Evolutionary conservation across 2,888 invertebrate genomes (phyloP), one percentile per base, ranked within the genome.

Genomic region (Tipula vernalis): DNA sequence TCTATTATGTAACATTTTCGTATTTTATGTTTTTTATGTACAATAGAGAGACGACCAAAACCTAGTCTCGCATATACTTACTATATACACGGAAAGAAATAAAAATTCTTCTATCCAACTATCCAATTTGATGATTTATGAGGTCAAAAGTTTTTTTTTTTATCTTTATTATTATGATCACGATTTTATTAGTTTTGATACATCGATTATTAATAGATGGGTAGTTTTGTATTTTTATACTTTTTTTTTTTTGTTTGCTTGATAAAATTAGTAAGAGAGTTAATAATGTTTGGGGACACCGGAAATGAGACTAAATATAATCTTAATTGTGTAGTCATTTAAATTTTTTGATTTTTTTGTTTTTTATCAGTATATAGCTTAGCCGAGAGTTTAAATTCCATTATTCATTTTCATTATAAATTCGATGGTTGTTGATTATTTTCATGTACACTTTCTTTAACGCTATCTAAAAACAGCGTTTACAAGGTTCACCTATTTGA

Each of bases 51-150:
- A 71, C 71, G 71, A 71, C 71, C 71, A 71, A 71, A 71, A 71
- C 28, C 71, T 5, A 28, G 28, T 28, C 71, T 71, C 6, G 13
- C 28, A 57, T 57, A 57, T n/a, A n/a, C n/a, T n/a, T 28, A 51
- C 3, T 15, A n/a, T 71, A 71, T 28, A 57, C 4, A 57, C 13
- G 71, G 10, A 71, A 71, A 71, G 18, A 71, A 71, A 57, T n/a
- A 71, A 71, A 18, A 71, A 71, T 28, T 8, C 28, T 28, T 28
- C 28, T 28, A 28, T 28, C 8, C 71, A 71, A 12, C 71, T 28
- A 71, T 71, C 71, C 71, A 71, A 71, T 71, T 71, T 71, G 71
- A 71, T 71, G 71, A 71, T 71, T 71, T 71, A 71, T 71, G 71
- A 71, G 71, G 71, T 71, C 71, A 71, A 71, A 71, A 71, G 71